phyloP scores from a whole-genome alignment of 2,797 vertebrate genomes.

The Helostoma temminkii region DNA sequence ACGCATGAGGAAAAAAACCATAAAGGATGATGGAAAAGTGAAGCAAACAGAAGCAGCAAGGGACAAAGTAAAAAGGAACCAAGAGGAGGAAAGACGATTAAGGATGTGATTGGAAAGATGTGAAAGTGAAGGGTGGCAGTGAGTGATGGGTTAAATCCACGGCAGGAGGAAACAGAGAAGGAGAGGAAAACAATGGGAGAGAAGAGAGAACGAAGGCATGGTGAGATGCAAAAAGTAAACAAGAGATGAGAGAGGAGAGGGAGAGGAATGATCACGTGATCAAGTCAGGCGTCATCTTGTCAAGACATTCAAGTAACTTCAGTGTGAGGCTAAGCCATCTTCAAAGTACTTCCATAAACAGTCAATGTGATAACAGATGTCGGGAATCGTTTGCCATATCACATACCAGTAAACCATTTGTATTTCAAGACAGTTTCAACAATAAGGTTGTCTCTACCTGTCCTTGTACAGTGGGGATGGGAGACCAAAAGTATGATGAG shows the following conservation, averaged over 20 bases:
- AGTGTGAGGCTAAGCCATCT: slow-evolving; percentile 35
- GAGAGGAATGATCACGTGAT: slow-evolving; percentile 64
- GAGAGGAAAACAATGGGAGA: slow-evolving; percentile 27
- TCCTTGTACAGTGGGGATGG: slow-evolving; percentile 97
- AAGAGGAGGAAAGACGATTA: not conserved
- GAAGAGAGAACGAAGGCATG: slow-evolving; percentile 50
- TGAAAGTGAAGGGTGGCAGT: not conserved
- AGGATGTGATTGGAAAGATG: not conserved
- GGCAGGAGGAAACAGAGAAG: slow-evolving; percentile 4
- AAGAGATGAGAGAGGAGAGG: slow-evolving; percentile 68
- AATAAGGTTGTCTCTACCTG: slow-evolving; percentile 91
- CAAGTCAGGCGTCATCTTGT: slow-evolving; percentile 25
- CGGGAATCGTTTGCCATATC: slow-evolving; percentile 34
- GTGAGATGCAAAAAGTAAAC: slow-evolving; percentile 67
- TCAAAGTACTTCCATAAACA: slow-evolving; percentile 45
- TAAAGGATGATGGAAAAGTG: not conserved
- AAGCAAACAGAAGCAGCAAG: too few species aligned
- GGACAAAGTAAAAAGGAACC: not conserved
- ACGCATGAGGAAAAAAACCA: not conserved
- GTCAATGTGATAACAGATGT: slow-evolving; percentile 35
- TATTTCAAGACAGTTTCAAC: slow-evolving; percentile 83
- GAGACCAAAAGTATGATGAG: slow-evolving; percentile 99
- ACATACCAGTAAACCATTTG: slow-evolving; percentile 68
- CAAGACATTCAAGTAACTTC: slow-evolving; percentile 36
- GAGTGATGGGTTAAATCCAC: slow-evolving; percentile 24